Base-by-base conservation (phyloP, 2,888 invertebrate species). In the Netelia virgata region DNA sequence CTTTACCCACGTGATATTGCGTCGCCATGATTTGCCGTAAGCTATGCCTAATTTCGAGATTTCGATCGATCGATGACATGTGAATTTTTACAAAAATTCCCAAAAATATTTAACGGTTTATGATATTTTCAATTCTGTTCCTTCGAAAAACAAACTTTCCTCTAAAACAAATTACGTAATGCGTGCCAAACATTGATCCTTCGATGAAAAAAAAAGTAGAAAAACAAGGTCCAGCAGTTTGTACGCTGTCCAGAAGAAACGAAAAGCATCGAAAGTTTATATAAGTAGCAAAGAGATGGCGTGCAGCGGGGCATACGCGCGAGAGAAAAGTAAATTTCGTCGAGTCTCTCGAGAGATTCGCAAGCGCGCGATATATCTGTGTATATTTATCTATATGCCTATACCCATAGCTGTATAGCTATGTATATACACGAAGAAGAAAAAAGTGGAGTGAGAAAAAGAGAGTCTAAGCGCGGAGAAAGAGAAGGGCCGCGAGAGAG, bases 401-500 rank as follows among this genome's bases (percentile, higher is more conserved):
- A n/a, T 50, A 50, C 0, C 2, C 83, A 86, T 86, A 81, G 74
- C 72, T 78, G 69, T 72, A 75, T 79, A 78, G 78, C 81, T 28
- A 86, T 78, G 23, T 41, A 16, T 78, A 43, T 41, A 16, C 57
- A 16, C 43, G 11, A 11, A 23, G 50, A 23, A 28, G 23, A 75
- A 86, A 76, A 86, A 76, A 83, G 59, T 79, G 82, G 75, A 76
- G 72, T 72, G 61, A 69, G 78, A 86, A 85, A 84, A 69, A 77
- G 64, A 55, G 23, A 73, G 53, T 23, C 6, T 9, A 23, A 72
- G 50, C 23, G 55, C 53, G 66, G 55, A 43, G 50, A 55, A 41
- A 28, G 63, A 53, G 28, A 66, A 57, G 16, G 16, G 18, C 64
- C 41, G 68, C 47, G 61, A 66, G 20, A n/a, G 47, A 55, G 64